These are phyloP conservation scores for Pseudomugil gertrudae DNA, from an alignment of 2,797 vertebrate species.

Conservation along the genomic window DNA sequence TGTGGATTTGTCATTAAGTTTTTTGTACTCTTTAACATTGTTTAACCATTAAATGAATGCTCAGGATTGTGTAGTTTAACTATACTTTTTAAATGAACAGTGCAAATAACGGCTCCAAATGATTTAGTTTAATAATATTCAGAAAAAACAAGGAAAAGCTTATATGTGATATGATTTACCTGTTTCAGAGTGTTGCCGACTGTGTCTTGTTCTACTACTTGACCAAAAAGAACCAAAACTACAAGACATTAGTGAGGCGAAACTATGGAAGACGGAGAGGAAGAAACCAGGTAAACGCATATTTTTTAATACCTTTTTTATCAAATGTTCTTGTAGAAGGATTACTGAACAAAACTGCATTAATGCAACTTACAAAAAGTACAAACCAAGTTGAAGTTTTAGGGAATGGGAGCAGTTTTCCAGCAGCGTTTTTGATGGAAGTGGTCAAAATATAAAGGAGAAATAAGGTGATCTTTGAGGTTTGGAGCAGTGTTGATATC, in stretches of 20 bases:
- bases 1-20: neutral
- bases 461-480: too few species aligned
- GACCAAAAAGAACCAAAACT: conserved; percentile 99
- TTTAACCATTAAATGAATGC: neutral
- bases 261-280: conserved; percentile 95
- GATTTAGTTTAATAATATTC: neutral
- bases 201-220: conserved; percentile 98
- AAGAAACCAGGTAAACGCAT: conserved; percentile 92
- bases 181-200: conserved; percentile 91
- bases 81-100: neutral
- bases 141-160: neutral
- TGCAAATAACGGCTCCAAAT: neutral
- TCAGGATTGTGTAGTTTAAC: neutral
- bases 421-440: neutral
- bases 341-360: neutral
- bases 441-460: neutral
- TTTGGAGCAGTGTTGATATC: neutral
- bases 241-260: conserved; percentile 94
- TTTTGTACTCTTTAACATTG: neutral
- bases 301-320: too few species aligned
- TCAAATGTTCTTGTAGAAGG: neutral
- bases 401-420: neutral
- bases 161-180: neutral
- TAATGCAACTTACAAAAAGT: neutral
- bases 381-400: neutral